phyloP scores from a whole-genome alignment of 2,797 vertebrate species.

The Hippocampus kuda region DNA sequence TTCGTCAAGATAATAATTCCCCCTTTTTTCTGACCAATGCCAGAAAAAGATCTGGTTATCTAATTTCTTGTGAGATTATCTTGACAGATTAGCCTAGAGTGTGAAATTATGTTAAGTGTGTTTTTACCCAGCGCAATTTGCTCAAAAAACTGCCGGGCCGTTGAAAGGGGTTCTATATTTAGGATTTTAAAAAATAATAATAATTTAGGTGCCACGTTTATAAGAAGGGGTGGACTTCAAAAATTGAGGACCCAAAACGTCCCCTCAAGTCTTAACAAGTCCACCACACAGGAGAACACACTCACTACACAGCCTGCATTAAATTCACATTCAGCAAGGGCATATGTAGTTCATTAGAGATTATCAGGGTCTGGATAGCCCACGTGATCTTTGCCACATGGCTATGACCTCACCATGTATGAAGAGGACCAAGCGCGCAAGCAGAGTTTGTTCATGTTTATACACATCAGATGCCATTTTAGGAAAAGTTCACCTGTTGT shows the following conservation, averaged over 20 bases:
- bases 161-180: not conserved
- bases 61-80: too few species aligned
- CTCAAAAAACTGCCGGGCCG: not conserved
- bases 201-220: too few species aligned
- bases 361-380: not conserved
- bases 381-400: not conserved
- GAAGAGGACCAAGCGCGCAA: not conserved
- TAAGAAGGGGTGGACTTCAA: not conserved
- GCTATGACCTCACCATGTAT: not conserved
- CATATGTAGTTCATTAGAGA: not conserved
- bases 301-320: not conserved
- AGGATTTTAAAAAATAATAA: not conserved
- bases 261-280: too few species aligned
- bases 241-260: not conserved
- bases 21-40: too few species aligned
- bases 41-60: too few species aligned
- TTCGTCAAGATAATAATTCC: not conserved
- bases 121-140: too few species aligned
- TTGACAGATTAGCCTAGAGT: too few species aligned
- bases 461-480: not conserved
- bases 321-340: not conserved
- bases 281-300: not conserved
- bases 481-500: conserved; percentile 12
- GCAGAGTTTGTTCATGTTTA: not conserved
- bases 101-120: too few species aligned